Evolutionary conservation across 2,113 vertebrate species (phyloP), one percentile per base, ranked within the genome.

Genomic region (Thymallus thymallus): DNA sequence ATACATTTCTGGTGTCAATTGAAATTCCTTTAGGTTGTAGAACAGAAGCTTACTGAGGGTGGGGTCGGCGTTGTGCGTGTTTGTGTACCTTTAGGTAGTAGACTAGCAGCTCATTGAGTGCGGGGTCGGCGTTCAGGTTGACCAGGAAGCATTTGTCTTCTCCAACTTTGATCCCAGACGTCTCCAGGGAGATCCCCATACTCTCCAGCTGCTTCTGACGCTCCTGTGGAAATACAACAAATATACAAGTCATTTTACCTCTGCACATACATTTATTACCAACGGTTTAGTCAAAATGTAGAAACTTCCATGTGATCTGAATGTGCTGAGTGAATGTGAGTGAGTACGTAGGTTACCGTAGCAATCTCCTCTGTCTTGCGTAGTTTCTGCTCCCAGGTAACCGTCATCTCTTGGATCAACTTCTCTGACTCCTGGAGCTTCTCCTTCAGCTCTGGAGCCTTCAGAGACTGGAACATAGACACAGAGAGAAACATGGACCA

Each of bases 381-480:
- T 62, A 99, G 92, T 77, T 99, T 99, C 90, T 99, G 96, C 89
- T 99, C 98, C 98, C 98, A 99, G 12, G 95, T 99, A 76, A 99
- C 94, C 0, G 96, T 99, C 82, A 99, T 92, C 73, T 99, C 98
- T 91, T 94, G 94, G 80, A 99, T 98, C 79, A 99, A 92, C 77
- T 99, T 99, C 89, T 99, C 98, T 0, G 97, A 41, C 35, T 41
- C 35, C 35, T 99, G 95, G 6, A 99, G 92, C 85, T 97, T 98
- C 89, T 99, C 98, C 80, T 98, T 95, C 78, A 99, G 91, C 88
- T 99, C 98, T 5, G 98, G 98, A 74, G 97, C 96, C 35, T 98
- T 99, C 94, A 99, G 88, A 73, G 97, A 96, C 98, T 99, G 81
- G 89, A 48, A 83, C n/a, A 84, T 62, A 86, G 73, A 75, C 64